Conservation (phyloP, 2,888 invertebrate species). For the Hesperia comma region DNA sequence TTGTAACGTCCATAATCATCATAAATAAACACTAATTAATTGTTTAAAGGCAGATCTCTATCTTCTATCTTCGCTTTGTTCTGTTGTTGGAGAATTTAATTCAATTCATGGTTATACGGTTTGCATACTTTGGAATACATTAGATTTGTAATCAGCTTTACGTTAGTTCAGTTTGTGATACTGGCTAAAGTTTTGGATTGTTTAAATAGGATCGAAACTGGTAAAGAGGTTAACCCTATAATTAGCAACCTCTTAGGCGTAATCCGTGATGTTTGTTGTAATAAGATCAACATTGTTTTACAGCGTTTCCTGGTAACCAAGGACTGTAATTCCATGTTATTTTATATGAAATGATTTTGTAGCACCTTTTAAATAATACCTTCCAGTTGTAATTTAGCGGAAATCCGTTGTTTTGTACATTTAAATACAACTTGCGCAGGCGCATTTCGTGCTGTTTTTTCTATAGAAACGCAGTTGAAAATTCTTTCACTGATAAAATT, state of each 20-base stretch:
- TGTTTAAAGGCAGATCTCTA: no score
- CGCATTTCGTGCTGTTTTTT: no score
- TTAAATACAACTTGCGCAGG: no score
- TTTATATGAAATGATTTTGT: not conserved
- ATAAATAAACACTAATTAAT: no score
- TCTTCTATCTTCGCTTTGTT: not conserved
- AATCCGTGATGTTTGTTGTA: conserved; percentile 67
- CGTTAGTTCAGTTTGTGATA: conserved; percentile 52
- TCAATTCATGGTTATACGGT: not conserved
- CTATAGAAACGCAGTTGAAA: no score
- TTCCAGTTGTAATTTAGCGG: not conserved
- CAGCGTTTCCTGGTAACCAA: not conserved
- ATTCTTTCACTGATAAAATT: no score
- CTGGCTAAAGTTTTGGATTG: conserved; percentile 64
- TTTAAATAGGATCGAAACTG: conserved; percentile 73
- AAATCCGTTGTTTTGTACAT: not conserved
- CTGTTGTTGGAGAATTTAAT: not conserved
- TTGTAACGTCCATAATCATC: no score
- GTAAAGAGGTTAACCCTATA: conserved; percentile 72
- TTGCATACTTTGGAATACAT: conserved; percentile 11
- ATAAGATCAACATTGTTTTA: conserved; percentile 61
- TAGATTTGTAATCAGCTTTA: conserved; percentile 21
- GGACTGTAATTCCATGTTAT: not conserved
- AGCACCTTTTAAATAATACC: not conserved
- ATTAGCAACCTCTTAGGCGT: conserved; percentile 75